These are phyloP conservation scores for Naja naja DNA, from an alignment of 2,113 vertebrate genomes.

Conservation along the genomic window DNA sequence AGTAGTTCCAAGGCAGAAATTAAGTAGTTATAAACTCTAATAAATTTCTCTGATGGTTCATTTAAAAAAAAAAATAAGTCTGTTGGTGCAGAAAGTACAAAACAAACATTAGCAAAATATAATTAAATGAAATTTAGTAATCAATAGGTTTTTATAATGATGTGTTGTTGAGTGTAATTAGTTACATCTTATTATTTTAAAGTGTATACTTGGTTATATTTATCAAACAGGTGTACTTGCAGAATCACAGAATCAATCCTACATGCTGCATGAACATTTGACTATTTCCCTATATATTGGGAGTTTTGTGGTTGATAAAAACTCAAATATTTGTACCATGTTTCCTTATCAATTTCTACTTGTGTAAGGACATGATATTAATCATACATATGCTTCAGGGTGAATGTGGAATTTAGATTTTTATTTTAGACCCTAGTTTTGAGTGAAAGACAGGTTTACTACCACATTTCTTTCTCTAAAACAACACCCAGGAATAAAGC, in stretches of 20 bases:
- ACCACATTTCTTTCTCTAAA: too few species aligned
- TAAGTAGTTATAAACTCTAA: slow-evolving; percentile 42
- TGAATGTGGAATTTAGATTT: background rate
- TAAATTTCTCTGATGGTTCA: slow-evolving; percentile 48
- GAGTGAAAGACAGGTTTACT: background rate
- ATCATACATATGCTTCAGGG: background rate
- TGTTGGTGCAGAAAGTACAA: slow-evolving; percentile 46
- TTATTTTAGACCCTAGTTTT: background rate
- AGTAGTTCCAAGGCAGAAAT: slow-evolving; percentile 56
- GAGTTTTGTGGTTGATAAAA: background rate
- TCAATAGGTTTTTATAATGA: slow-evolving; percentile 29
- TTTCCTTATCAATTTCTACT: background rate
- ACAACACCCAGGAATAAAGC: background rate
- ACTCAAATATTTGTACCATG: background rate
- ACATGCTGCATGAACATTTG: background rate
- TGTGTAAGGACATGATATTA: background rate
- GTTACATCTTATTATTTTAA: background rate
- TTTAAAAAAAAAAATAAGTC: slow-evolving; percentile 41
- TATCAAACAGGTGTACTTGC: background rate
- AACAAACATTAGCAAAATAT: slow-evolving; percentile 38
- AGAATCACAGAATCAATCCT: background rate
- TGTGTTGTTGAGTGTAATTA: background rate
- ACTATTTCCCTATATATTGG: background rate
- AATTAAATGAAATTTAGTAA: slow-evolving; percentile 54
- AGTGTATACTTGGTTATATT: slow-evolving; percentile 9